phyloP scores from a whole-genome alignment of 2,888 invertebrate genomes.

The Phortica okadai region DNA sequence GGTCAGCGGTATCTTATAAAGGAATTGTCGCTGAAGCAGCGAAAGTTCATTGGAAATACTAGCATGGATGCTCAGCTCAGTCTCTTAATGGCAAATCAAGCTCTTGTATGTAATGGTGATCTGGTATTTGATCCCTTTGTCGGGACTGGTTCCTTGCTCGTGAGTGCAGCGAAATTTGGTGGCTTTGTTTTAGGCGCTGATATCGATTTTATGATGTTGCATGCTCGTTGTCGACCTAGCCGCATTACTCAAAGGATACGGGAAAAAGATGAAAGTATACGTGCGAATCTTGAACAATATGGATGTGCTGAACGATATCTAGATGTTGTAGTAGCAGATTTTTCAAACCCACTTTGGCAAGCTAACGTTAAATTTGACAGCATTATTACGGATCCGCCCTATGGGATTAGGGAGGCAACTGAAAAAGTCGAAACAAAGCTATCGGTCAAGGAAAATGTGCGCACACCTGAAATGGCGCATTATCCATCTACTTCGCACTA shows the following conservation, averaged over 20 bases:
- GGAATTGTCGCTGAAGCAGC: slow-evolving; percentile 88
- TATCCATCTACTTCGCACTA: slow-evolving; percentile 92
- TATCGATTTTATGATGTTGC: slow-evolving; percentile 96
- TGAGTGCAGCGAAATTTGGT: slow-evolving; percentile 94
- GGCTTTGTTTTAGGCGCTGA: slow-evolving; percentile 91
- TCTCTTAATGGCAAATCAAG: slow-evolving; percentile 97
- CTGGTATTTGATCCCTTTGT: slow-evolving; percentile 96
- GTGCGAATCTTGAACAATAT: slow-evolving; percentile 93
- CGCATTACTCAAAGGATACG: slow-evolving; percentile 87
- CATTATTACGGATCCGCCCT: slow-evolving; percentile 98
- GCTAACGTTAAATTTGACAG: slow-evolving; percentile 87
- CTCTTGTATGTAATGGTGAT: slow-evolving; percentile 83
- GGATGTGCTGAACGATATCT: slow-evolving; percentile 85
- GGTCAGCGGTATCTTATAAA: slow-evolving; percentile 90
- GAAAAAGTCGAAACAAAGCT: slow-evolving; percentile 81
- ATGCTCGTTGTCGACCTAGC: slow-evolving; percentile 89
- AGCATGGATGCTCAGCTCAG: slow-evolving; percentile 98
- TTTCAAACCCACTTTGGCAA: slow-evolving; percentile 89
- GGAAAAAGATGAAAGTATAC: slow-evolving; percentile 90
- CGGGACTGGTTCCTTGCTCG: slow-evolving; percentile 86
- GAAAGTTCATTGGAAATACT: slow-evolving; percentile 98
- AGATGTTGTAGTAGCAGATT: slow-evolving; percentile 94
- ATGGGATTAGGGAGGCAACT: slow-evolving; percentile 96
- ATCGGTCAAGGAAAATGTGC: slow-evolving; percentile 77
- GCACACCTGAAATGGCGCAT: slow-evolving; percentile 83